phyloP scores from a whole-genome alignment of 2,888 invertebrate genomes.

The Blastobasis adustella region DNA sequence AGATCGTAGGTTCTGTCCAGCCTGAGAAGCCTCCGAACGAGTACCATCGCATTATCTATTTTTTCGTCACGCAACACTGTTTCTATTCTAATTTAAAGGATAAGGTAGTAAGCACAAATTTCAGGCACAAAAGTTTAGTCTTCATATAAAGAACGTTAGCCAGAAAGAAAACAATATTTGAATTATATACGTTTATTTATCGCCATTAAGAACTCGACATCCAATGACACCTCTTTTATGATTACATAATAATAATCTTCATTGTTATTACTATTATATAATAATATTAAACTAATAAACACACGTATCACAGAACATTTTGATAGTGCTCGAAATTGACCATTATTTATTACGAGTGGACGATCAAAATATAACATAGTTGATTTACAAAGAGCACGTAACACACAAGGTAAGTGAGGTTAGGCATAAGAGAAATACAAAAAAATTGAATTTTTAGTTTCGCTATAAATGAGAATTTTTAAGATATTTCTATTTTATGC shows the following conservation, averaged over 20 bases:
- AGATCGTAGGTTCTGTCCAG: too few relatives aligned
- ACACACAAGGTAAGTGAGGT: not conserved
- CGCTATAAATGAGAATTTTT: not conserved
- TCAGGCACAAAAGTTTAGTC: too few relatives aligned
- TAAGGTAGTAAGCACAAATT: too few relatives aligned
- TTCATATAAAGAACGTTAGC: slow-evolving; percentile 1
- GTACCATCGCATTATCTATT: too few relatives aligned
- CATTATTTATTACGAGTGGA: slow-evolving; percentile 54
- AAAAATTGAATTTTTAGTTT: too few relatives aligned
- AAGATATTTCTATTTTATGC: not conserved
- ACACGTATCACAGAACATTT: slow-evolving; percentile 71
- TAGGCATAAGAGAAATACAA: not conserved
- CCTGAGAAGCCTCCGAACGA: too few relatives aligned
- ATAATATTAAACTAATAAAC: slow-evolving; percentile 47
- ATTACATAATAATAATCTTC: slow-evolving; percentile 20
- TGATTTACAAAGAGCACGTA: slow-evolving; percentile 1
- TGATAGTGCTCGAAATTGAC: slow-evolving; percentile 72
- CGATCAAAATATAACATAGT: slow-evolving; percentile 29
- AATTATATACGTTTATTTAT: slow-evolving; percentile 62
- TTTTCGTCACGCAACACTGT: too few relatives aligned
- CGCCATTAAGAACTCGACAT: slow-evolving; percentile 59
- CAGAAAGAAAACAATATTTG: slow-evolving; percentile 16
- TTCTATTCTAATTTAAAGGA: too few relatives aligned
- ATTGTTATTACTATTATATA: slow-evolving; percentile 16
- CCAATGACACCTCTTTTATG: slow-evolving; percentile 48